Evolutionary conservation across 1,140 invertebrate species (phyloP).

Genomic region (Batillaria attramentaria): DNA sequence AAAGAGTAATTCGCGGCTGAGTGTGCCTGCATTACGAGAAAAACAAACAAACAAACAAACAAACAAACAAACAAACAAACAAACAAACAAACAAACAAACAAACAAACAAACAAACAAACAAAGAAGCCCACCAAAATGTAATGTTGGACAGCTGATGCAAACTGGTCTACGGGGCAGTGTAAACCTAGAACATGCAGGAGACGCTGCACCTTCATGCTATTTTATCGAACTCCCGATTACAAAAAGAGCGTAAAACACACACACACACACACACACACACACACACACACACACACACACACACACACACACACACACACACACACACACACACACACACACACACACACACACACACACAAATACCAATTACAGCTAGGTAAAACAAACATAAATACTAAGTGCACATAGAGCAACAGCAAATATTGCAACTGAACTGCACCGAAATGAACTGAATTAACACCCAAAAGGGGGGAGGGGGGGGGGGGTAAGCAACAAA

Average conservation of each 20-base stretch:
- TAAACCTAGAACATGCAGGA: background rate
- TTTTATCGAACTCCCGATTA: background rate
- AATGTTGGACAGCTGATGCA: background rate
- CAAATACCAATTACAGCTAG: background rate
- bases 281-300: background rate
- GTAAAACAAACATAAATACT: background rate
- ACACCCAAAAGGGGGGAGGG: too few species aligned
- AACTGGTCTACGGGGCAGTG: background rate
- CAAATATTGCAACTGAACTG: too few species aligned
- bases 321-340: background rate
- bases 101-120: slow-evolving; percentile 1
- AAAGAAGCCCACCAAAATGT: background rate
- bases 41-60: background rate
- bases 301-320: slow-evolving; percentile 22
- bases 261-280: slow-evolving; percentile 6
- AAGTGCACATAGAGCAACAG: background rate
- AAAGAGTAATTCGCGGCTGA: too few species aligned
- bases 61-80: background rate
- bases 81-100: background rate
- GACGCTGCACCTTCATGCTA: background rate
- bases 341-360: background rate
- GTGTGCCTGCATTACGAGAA: too few species aligned
- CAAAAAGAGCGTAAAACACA: background rate
- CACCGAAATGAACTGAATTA: too few species aligned
- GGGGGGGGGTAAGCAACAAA: background rate